phyloP scores from a whole-genome alignment of 2,797 vertebrate genomes.

The Danio kyathit region DNA sequence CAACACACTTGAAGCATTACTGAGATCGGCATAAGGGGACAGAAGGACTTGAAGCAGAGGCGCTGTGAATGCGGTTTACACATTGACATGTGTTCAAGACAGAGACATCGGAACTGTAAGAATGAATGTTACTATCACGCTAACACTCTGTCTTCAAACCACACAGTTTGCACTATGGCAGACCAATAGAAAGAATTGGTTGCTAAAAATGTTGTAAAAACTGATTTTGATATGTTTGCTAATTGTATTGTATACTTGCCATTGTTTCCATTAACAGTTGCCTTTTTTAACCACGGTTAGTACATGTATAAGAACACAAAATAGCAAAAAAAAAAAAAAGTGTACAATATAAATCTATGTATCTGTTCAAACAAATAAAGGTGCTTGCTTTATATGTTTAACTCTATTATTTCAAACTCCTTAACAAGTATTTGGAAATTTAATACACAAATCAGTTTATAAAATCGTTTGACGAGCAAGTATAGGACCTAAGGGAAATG shows the following conservation, averaged over 20 bases:
- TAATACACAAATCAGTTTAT: not conserved
- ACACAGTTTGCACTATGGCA: conserved; percentile 92
- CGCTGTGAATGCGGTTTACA: conserved; percentile 80
- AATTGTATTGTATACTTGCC: conserved; percentile 94
- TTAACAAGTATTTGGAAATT: not conserved
- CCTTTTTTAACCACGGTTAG: conserved; percentile 90
- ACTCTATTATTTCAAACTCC: conserved; percentile 39
- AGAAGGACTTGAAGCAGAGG: conserved; percentile 85
- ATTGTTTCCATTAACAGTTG: conserved; percentile 92
- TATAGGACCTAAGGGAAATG: no score
- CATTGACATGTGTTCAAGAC: conserved; percentile 77
- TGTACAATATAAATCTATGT: conserved; percentile 84
- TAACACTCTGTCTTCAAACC: conserved; percentile 84
- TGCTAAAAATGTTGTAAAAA: conserved; percentile 93
- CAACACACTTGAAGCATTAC: conserved; percentile 90
- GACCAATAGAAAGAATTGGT: conserved; percentile 90
- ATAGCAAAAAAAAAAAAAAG: conserved; percentile 72
- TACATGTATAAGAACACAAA: conserved; percentile 85
- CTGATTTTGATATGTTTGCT: conserved; percentile 91
- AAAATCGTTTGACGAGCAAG: not conserved
- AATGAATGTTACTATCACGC: conserved; percentile 77
- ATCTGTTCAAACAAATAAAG: conserved; percentile 84
- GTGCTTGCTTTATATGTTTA: conserved; percentile 83
- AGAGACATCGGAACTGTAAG: conserved; percentile 68
- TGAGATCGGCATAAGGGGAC: conserved; percentile 81